Percentiles rank a stretch among this genome's conserved stretches.
phyloP scores from a whole-genome alignment of 2,888 invertebrate species.

The Spialia ferax region DNA sequence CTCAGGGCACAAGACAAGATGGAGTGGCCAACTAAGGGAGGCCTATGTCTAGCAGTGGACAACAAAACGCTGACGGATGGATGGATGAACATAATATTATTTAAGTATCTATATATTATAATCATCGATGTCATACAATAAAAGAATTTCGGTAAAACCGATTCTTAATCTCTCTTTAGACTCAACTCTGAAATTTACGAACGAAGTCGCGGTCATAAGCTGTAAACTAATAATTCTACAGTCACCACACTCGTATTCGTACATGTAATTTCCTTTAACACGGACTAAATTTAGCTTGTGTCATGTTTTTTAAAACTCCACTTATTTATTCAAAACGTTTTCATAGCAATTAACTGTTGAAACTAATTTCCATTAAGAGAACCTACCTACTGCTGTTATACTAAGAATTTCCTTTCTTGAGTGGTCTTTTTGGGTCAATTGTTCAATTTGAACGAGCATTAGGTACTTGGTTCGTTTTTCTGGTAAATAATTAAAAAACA shows the following conservation, averaged over 20 bases:
- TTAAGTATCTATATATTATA: too few species aligned
- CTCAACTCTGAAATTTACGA: too few species aligned
- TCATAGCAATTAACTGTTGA: slow-evolving; percentile 48
- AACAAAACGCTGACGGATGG: too few species aligned
- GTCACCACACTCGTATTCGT: neutral
- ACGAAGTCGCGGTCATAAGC: too few species aligned
- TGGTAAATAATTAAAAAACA: neutral
- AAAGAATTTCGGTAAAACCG: too few species aligned
- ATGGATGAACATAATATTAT: too few species aligned
- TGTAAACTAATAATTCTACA: too few species aligned
- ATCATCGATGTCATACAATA: too few species aligned
- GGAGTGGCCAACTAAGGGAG: too few species aligned
- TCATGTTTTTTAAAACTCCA: slow-evolving; percentile 44
- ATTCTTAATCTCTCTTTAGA: too few species aligned
- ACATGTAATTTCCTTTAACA: neutral
- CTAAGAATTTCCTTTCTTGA: slow-evolving; percentile 45
- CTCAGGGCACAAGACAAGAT: too few species aligned
- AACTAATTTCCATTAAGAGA: slow-evolving; percentile 47
- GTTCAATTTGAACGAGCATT: slow-evolving; percentile 2
- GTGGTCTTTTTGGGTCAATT: neutral
- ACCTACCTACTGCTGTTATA: slow-evolving; percentile 43
- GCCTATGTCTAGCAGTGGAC: too few species aligned
- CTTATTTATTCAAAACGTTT: slow-evolving; percentile 49
- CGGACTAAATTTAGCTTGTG: slow-evolving; percentile 55
- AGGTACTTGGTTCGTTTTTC: neutral